phyloP scores from a whole-genome alignment of 2,113 vertebrate species.

The Amia ocellicauda region DNA sequence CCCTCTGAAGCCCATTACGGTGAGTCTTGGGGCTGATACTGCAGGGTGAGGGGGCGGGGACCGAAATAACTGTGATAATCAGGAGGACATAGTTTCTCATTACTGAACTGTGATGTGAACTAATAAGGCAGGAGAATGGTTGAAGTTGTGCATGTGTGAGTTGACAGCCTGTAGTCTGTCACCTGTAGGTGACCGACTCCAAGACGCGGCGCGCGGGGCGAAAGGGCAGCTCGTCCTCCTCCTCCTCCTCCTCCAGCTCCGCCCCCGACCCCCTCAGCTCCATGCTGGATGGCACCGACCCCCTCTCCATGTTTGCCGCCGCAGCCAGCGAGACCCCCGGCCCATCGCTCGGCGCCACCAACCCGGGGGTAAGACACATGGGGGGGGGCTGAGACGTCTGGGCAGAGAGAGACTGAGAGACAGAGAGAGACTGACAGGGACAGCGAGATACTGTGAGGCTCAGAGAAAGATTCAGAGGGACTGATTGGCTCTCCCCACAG shows the following conservation, averaged over 20 bases:
- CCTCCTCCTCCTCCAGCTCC: conserved; percentile 86
- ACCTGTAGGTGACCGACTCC: conserved; percentile 81
- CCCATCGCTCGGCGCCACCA: conserved; percentile 43
- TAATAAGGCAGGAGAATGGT: neutral
- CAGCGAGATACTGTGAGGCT: neutral
- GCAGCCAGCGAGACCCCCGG: conserved; percentile 57
- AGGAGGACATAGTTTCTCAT: neutral
- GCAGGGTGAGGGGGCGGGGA: no score
- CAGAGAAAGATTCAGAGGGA: neutral
- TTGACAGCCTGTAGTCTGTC: neutral
- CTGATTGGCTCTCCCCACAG: conserved; percentile 43
- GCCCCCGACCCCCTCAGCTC: conserved; percentile 84
- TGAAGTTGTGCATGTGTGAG: neutral
- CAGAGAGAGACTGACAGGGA: neutral
- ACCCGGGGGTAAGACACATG: conserved; percentile 47
- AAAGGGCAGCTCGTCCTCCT: conserved; percentile 92
- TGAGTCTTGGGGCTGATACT: conserved; percentile 62
- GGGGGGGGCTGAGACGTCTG: neutral
- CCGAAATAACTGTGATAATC: no score
- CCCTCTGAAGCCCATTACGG: conserved; percentile 89
- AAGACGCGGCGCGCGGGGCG: conserved; percentile 79
- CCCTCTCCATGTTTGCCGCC: conserved; percentile 88
- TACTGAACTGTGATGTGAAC: neutral
- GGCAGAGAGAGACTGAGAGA: neutral
- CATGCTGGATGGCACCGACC: conserved; percentile 89